Percentiles rank a stretch among this genome's conserved stretches.
Conservation (phyloP, 2,113 vertebrate genomes). For the Chunga burmeisteri region DNA sequence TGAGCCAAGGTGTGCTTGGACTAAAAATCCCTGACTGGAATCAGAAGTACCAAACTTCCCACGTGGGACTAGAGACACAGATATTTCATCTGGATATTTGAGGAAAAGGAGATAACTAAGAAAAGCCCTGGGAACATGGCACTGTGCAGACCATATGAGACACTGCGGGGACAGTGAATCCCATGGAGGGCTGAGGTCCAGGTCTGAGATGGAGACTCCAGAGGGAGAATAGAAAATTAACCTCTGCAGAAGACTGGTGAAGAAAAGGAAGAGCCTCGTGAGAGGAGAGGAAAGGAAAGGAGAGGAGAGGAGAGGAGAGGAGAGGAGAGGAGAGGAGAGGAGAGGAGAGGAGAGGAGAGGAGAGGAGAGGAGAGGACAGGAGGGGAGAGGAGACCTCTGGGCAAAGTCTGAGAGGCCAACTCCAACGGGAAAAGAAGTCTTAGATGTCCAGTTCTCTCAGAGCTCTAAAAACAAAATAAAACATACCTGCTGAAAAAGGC, state of each 20-base stretch:
- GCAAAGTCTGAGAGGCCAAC: no score
- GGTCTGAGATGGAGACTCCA: constrained; percentile 63
- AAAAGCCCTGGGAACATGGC: not conserved
- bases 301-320: no score
- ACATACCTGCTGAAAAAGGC: no score
- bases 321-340: no score
- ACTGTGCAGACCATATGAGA: not conserved
- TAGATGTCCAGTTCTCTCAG: no score
- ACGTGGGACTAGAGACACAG: not conserved
- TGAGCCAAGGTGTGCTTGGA: not conserved
- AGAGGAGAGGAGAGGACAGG: no score
- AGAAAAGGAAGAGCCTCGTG: no score
- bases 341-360: no score
- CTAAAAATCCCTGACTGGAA: not conserved
- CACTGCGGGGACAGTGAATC: not conserved
- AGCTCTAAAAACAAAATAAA: no score
- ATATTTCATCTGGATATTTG: not conserved
- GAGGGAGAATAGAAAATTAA: constrained; percentile 70
- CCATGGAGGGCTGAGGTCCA: not conserved
- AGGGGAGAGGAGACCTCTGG: no score
- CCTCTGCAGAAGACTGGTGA: constrained; percentile 69
- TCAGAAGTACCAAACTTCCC: not conserved
- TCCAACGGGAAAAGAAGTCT: no score
- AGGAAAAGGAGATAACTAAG: not conserved
- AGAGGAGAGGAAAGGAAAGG: no score